Percentiles rank a stretch among this genome's conserved stretches.
phyloP scores from a whole-genome alignment of 1,140 invertebrate species.

The Drosophila littoralis region DNA sequence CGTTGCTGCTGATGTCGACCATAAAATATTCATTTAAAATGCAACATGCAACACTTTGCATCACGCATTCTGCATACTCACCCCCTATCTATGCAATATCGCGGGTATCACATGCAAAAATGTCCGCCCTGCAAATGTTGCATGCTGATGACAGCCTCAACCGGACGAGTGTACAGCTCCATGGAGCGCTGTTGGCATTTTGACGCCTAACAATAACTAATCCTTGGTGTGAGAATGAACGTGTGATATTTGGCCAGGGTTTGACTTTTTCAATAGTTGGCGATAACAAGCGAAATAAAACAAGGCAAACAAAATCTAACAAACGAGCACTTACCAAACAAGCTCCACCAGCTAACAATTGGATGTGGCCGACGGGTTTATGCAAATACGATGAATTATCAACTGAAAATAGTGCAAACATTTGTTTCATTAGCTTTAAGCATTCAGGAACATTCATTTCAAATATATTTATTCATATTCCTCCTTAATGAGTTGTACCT shows the following conservation, averaged over 20 bases:
- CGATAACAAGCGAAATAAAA: conserved; percentile 43
- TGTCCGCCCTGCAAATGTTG: conserved; percentile 32
- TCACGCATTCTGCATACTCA: conserved; percentile 56
- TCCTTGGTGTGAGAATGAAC: not conserved
- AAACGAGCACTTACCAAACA: conserved; percentile 33
- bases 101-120: conserved; percentile 41
- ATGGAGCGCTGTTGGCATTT: conserved; percentile 10
- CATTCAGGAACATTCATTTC: not conserved
- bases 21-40: conserved; percentile 82
- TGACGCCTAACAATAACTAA: conserved; percentile 29
- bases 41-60: conserved; percentile 79
- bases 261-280: conserved; percentile 37
- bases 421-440: conserved; percentile 24
- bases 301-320: conserved; percentile 30
- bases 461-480: not conserved
- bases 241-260: conserved; percentile 13
- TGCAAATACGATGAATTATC: conserved; percentile 32
- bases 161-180: conserved; percentile 31
- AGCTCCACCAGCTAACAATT: conserved; percentile 19
- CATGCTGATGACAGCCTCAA: conserved; percentile 44
- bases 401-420: conserved; percentile 50
- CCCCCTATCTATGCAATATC: conserved; percentile 39
- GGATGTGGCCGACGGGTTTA: conserved; percentile 16
- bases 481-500: too few species aligned
- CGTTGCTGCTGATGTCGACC: conserved; percentile 48